phyloP scores from a whole-genome alignment of 2,113 vertebrate genomes.

The Ictalurus furcatus region DNA sequence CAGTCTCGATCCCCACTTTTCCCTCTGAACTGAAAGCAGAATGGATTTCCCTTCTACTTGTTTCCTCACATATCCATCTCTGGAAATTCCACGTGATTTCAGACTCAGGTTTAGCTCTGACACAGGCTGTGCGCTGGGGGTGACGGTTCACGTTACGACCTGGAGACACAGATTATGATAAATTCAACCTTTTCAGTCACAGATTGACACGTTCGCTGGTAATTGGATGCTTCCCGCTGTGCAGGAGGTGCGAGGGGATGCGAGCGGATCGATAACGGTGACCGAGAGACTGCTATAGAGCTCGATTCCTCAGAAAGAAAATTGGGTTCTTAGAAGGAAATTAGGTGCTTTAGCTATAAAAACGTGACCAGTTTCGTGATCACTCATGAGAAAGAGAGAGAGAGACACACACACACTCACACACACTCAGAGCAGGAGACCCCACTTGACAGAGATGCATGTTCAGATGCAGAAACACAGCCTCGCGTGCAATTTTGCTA shows the following conservation, averaged over 20 bases:
- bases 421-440: neutral
- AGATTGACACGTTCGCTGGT: neutral
- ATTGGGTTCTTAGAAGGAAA: conserved; percentile 14
- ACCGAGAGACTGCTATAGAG: neutral
- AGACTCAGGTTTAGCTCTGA: neutral
- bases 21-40: neutral
- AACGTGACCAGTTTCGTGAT: neutral
- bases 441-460: neutral
- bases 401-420: neutral
- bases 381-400: neutral
- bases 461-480: neutral
- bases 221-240: neutral
- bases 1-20: neutral
- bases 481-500: neutral
- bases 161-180: neutral
- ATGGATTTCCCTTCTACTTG: neutral
- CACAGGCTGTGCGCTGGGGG: neutral
- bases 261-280: neutral
- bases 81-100: neutral
- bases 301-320: neutral
- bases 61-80: neutral
- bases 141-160: neutral
- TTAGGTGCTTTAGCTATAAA: neutral
- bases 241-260: neutral
- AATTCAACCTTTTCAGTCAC: conserved; percentile 2